phyloP scores from a whole-genome alignment of 2,113 vertebrate species.

The Clarias batrachus region DNA sequence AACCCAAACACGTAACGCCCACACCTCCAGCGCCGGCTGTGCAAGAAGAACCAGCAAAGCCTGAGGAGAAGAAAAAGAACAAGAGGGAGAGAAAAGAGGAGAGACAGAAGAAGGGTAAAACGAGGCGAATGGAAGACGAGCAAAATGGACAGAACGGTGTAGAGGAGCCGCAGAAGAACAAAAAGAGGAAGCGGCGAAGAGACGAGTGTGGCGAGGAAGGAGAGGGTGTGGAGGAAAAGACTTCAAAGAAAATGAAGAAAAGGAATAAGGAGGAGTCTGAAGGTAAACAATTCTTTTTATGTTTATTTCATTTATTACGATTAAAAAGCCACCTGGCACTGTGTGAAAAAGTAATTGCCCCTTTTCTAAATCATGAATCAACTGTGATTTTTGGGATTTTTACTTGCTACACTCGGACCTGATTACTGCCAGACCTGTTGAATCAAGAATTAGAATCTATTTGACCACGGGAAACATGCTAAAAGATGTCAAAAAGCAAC shows the following conservation, averaged over 20 bases:
- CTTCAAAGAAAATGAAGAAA: slow-evolving; percentile 62
- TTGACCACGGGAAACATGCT: too few species aligned
- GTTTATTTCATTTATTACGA: too few species aligned
- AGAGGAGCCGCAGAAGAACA: slow-evolving; percentile 56
- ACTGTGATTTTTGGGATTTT: too few species aligned
- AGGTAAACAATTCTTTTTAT: slow-evolving; percentile 57
- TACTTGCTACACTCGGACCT: too few species aligned
- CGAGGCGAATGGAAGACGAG: slow-evolving; percentile 36
- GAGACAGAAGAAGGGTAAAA: slow-evolving; percentile 76
- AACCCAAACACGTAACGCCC: not conserved
- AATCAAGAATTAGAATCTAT: too few species aligned
- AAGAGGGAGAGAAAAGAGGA: slow-evolving; percentile 84
- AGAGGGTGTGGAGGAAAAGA: slow-evolving; percentile 32
- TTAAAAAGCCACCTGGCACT: too few species aligned
- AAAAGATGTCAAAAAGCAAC: too few species aligned
- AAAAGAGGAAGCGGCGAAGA: slow-evolving; percentile 57
- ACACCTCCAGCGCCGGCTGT: not conserved
- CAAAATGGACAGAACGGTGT: slow-evolving; percentile 49
- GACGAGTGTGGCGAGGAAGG: slow-evolving; percentile 53
- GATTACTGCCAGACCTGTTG: too few species aligned
- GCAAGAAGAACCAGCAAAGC: slow-evolving; percentile 41
- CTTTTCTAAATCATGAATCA: not conserved
- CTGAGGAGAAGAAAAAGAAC: slow-evolving; percentile 73
- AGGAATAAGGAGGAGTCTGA: slow-evolving; percentile 63
- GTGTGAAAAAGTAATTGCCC: too few species aligned